Evolutionary conservation across 2,888 invertebrate genomes (phyloP), one percentile per base, ranked within the genome.

Genomic region (Luffia ferchaultella): DNA sequence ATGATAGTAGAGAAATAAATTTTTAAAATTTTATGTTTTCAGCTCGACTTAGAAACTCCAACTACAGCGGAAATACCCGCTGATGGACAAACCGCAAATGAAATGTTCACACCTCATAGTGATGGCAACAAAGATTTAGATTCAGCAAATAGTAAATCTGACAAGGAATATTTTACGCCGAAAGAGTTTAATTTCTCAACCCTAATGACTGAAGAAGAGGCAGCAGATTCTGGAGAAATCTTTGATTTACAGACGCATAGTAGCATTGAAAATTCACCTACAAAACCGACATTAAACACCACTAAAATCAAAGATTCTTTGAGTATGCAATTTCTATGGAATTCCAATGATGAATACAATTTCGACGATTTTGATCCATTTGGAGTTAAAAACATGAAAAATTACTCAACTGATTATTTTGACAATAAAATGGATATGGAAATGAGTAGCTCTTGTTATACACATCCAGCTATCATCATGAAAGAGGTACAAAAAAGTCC

Each of bases 11-110:
- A n/a, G n/a, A n/a, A n/a, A n/a, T n/a, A n/a, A n/a, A n/a, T n/a
- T n/a, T n/a, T n/a, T n/a, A n/a, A n/a, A n/a, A n/a, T 18, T 18
- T 54, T 50, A 51, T 45, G 16, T 20, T 67, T 74, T 46, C 57
- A 85, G 84, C 67, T 85, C 16, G 83, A 84, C 53, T 58, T 85
- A 42, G 85, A 85, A 72, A 85, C 84, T 1, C 85, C 85, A 9
- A 82, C 83, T 2, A 84, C 84, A 20, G 79, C 79, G 1, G 85
- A 85, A 17, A 60, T 82, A 16, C 87, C 75, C 1, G 56, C 68
- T 1, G 76, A 76, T 51, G 73, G 73, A 2, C 68, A 67, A 1
- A 58, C 72, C 19, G 71, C 76, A 0, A 64, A 70, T 20, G 77
- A 76, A 7, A 58, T 70, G 9, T 73, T 75, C 50, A 73, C 82